phyloP scores from a whole-genome alignment of 2,797 vertebrate genomes.

The Lacerta bilineata region DNA sequence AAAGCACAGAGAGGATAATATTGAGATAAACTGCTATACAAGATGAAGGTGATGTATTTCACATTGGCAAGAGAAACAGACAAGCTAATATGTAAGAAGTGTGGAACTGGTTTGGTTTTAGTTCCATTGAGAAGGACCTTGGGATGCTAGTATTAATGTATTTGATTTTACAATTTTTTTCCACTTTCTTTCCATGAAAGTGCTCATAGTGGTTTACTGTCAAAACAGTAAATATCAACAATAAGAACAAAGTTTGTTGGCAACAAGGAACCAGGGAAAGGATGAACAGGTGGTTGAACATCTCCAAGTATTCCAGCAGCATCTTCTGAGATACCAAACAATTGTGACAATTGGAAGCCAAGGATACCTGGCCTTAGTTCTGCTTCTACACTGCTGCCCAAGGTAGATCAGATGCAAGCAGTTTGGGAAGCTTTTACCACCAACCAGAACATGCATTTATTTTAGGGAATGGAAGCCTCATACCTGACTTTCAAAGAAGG shows the following conservation, averaged over 20 bases:
- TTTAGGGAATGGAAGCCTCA: not conserved
- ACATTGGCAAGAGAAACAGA: not conserved
- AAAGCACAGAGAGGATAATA: conserved; percentile 21
- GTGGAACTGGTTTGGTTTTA: conserved; percentile 3
- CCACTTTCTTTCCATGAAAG: not conserved
- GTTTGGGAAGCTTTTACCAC: not conserved
- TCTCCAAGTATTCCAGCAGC: not conserved
- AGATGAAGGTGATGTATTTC: conserved; percentile 8
- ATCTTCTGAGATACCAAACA: conserved; percentile 1
- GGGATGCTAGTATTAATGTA: conserved; percentile 9
- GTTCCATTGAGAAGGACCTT: not conserved
- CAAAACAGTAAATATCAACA: not conserved
- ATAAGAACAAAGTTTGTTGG: not conserved
- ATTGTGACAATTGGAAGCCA: not conserved
- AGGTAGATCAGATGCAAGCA: not conserved
- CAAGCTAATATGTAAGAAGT: not conserved
- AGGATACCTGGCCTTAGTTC: not conserved
- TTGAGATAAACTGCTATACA: conserved; percentile 14
- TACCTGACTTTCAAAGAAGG: conserved; percentile 12
- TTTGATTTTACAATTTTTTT: not conserved
- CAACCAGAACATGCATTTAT: not conserved
- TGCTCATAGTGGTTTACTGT: not conserved
- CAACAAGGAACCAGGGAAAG: not conserved
- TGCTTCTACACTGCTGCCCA: not conserved
- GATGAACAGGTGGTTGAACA: not conserved